phyloP scores from a whole-genome alignment of 2,797 vertebrate species.

The Myotis daubentonii region DNA sequence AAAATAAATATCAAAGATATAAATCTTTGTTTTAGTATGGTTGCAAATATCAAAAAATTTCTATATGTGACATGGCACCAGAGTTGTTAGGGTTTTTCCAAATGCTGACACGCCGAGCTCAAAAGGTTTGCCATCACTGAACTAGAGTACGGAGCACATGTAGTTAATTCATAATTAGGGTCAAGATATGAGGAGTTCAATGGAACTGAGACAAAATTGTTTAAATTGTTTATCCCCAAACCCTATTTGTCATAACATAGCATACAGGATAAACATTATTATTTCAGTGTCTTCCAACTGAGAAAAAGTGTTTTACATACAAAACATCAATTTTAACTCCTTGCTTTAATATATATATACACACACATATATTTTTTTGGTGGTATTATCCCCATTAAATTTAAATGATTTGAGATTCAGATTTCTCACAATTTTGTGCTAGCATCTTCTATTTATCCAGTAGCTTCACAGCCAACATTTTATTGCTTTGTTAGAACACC shows the following conservation, averaged over 20 bases:
- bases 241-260: not conserved
- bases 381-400: not conserved
- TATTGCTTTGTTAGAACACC: not conserved
- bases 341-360: not conserved
- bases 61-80: too few relatives aligned
- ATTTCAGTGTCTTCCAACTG: not conserved
- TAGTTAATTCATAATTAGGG: not conserved
- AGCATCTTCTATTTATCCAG: not conserved
- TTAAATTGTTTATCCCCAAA: not conserved
- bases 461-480: not conserved
- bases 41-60: too few relatives aligned
- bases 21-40: too few relatives aligned
- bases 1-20: too few relatives aligned
- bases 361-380: not conserved
- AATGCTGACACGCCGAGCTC: too few relatives aligned
- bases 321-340: not conserved
- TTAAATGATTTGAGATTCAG: not conserved
- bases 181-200: not conserved
- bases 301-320: not conserved
- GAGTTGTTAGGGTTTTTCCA: too few relatives aligned
- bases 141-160: not conserved
- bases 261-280: not conserved
- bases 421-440: constrained; percentile 25
- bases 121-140: not conserved
- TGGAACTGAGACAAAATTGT: not conserved